phyloP scores from a whole-genome alignment of 1,140 invertebrate genomes.

The Conus ventricosus region DNA sequence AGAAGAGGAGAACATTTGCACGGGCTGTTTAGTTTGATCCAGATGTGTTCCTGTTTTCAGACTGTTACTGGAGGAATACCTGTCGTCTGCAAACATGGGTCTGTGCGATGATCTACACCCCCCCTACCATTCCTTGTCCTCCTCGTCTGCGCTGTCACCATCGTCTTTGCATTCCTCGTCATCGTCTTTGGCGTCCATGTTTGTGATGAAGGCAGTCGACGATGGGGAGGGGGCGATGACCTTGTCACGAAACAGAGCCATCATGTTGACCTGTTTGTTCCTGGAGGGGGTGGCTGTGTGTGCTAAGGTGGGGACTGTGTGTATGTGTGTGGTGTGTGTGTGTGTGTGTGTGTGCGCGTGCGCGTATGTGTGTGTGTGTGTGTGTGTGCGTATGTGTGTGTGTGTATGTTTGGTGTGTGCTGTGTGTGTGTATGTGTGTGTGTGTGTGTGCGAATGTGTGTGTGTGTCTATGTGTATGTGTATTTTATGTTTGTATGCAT shows the following conservation, averaged over 20 bases:
- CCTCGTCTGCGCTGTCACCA: neutral
- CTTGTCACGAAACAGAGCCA: slow-evolving; percentile 54
- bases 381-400: neutral
- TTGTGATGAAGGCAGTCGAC: slow-evolving; percentile 17
- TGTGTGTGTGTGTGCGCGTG: neutral
- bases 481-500: neutral
- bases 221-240: slow-evolving; percentile 23
- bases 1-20: neutral
- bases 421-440: neutral
- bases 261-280: slow-evolving; percentile 60
- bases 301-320: slow-evolving; percentile 50
- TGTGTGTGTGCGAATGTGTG: neutral
- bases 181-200: slow-evolving; percentile 35
- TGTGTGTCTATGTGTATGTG: neutral
- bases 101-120: slow-evolving; percentile 43
- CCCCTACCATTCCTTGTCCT: neutral
- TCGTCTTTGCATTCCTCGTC: slow-evolving; percentile 30
- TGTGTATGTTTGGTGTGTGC: no score
- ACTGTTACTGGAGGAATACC: slow-evolving; percentile 62
- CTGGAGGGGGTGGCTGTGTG: slow-evolving; percentile 64
- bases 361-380: neutral
- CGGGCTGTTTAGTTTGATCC: neutral
- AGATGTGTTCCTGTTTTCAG: slow-evolving; percentile 37
- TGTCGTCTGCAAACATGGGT: slow-evolving; percentile 57
- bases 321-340: neutral